Evolutionary conservation across 2,797 vertebrate genomes (phyloP).

Genomic region (Poeciliopsis paucimaculata): DNA sequence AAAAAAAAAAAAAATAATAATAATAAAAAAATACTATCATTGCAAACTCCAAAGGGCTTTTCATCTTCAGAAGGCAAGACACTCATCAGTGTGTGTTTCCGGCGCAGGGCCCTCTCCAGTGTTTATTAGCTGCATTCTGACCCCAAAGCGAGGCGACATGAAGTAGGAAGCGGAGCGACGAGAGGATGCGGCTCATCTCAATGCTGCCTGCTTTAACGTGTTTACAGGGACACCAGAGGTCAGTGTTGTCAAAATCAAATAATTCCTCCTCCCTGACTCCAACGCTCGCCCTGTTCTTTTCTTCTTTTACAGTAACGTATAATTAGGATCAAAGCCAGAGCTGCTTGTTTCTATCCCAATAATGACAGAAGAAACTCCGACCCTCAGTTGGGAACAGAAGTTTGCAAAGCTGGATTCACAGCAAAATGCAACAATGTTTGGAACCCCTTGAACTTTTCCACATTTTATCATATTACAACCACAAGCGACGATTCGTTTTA

Average conservation of each 20-base stretch:
- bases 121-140: slow-evolving; percentile 72
- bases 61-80: slow-evolving; percentile 70
- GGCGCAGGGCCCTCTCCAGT: slow-evolving; percentile 71
- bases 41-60: slow-evolving; percentile 69
- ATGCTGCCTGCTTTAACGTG: slow-evolving; percentile 67
- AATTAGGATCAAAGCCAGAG: slow-evolving; percentile 52
- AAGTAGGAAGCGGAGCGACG: slow-evolving; percentile 62
- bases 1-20: slow-evolving; percentile 6
- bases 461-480: neutral
- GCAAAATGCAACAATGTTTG: neutral
- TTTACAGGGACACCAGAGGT: slow-evolving; percentile 75
- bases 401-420: slow-evolving; percentile 6
- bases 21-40: slow-evolving; percentile 38
- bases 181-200: slow-evolving; percentile 71
- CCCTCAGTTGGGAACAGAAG: slow-evolving; percentile 31
- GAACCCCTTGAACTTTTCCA: neutral
- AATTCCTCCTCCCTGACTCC: slow-evolving; percentile 72
- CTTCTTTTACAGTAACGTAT: slow-evolving; percentile 38
- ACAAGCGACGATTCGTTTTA: neutral
- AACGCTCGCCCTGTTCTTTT: slow-evolving; percentile 47
- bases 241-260: slow-evolving; percentile 72
- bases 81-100: slow-evolving; percentile 75
- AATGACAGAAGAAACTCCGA: slow-evolving; percentile 41
- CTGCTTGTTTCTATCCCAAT: slow-evolving; percentile 51
- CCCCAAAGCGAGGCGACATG: slow-evolving; percentile 71